Evolutionary conservation across 2,113 vertebrate species (phyloP).

Genomic region (Malaclemys terrapin): DNA sequence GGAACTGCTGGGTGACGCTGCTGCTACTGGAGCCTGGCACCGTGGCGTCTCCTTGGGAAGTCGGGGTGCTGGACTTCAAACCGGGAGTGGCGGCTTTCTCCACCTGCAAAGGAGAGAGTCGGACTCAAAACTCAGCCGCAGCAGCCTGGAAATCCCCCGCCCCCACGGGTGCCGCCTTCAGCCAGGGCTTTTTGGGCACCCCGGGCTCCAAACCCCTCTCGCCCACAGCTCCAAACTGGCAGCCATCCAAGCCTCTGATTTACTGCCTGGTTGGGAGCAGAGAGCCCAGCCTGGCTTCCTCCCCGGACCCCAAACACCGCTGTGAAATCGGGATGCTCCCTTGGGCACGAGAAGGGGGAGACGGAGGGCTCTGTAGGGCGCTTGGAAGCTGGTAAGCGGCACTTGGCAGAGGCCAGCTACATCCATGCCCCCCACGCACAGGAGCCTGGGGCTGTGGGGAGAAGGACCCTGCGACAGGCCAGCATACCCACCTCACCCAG

Average conservation of each 20-base stretch:
- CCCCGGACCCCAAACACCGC: accelerated
- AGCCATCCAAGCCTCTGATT: background rate
- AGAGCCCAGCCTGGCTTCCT: background rate
- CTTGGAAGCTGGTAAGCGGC: too few relatives aligned
- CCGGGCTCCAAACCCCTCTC: too few relatives aligned
- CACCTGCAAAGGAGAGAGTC: constrained; percentile 69
- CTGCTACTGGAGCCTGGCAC: constrained; percentile 81
- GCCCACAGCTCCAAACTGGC: too few relatives aligned
- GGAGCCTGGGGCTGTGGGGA: too few relatives aligned
- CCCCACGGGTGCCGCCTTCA: background rate
- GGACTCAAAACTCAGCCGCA: too few relatives aligned
- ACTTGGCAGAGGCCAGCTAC: too few relatives aligned
- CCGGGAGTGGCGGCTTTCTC: constrained; percentile 92
- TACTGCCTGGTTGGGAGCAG: background rate
- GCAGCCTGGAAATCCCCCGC: background rate
- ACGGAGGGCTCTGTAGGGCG: background rate
- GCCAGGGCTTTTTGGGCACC: too few relatives aligned
- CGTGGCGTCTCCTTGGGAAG: constrained; percentile 83
- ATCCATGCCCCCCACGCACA: too few relatives aligned
- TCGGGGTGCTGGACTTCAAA: constrained; percentile 90
- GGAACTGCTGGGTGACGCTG: constrained; percentile 79
- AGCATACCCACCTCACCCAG: background rate
- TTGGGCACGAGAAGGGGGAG: accelerated
- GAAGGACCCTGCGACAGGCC: background rate
- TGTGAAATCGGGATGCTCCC: background rate